Base-by-base conservation (phyloP, 2,888 invertebrate species). In the Electrophaes corylata region DNA sequence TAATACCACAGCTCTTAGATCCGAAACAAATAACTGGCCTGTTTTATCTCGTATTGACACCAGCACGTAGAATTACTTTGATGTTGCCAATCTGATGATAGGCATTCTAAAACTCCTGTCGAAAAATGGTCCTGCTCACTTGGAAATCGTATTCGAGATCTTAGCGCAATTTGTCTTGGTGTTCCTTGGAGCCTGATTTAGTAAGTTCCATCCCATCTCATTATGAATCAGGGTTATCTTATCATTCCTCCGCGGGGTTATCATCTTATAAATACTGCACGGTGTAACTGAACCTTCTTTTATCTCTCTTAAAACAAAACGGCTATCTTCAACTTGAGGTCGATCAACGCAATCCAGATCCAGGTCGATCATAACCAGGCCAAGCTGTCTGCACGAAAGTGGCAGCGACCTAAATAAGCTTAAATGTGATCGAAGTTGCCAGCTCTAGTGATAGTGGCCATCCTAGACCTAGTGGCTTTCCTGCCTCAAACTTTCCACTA, bases 331-430 rank as follows among this genome's bases (percentile, higher is more conserved):
- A 20, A 20, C 20, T 5, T 3, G 5, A 20, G 20, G 44, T 45
- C 20, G 33, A 46, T 35, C 37, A 44, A 8, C 26, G n/a, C n/a
- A n/a, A n/a, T n/a, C 37, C 20, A 29, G 26, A 29, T n/a, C n/a
- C n/a, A n/a, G n/a, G n/a, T n/a, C n/a, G n/a, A 26, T 51, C 44
- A 14, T 18, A 43, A 45, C n/a, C 31, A 47, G 40, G n/a, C 20
- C 50, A 19, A 46, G 40, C 46, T 33, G 50, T 46, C 31, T 35
- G 47, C 43, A 10, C 43, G 50, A 35, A 47, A 52, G 47, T 52
- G 52, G 37, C 23, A 39, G 23, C 47, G 48, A 44, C 31, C 31
- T 11, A 14, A 44, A 57, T 43, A 23, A 16, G 1, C 31, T 23
- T 11, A 14, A 44, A 57, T 43, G 31, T 19, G 1, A 52, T 47